These are phyloP conservation scores for Hypena proboscidalis DNA, from an alignment of 2,888 invertebrate genomes.

Conservation along the genomic window DNA sequence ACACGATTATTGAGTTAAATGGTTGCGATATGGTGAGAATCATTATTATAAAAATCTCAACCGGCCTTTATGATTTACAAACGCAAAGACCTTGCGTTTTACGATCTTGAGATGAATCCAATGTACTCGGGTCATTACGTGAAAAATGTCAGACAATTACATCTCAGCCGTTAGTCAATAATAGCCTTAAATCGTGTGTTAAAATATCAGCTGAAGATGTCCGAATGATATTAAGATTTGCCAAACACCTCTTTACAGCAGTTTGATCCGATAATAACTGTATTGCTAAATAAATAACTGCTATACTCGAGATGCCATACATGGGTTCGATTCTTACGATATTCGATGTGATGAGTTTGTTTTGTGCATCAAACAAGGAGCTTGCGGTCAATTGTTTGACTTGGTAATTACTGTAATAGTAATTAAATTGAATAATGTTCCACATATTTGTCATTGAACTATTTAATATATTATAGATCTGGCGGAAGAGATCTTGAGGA, in stretches of 20 bases:
- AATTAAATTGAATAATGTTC: no score
- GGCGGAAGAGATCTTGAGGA: no score
- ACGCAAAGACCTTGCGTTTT: constrained; percentile 33
- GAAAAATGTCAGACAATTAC: constrained; percentile 49
- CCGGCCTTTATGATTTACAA: constrained; percentile 30
- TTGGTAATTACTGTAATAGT: not conserved
- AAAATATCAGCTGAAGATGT: constrained; percentile 26
- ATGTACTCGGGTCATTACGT: constrained; percentile 29
- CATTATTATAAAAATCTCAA: constrained; percentile 19
- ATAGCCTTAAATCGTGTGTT: constrained; percentile 29
- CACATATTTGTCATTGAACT: no score
- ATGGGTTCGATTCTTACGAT: constrained; percentile 1
- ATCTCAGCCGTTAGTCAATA: constrained; percentile 22
- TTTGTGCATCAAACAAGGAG: constrained; percentile 27
- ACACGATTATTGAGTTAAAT: constrained; percentile 7
- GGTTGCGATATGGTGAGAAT: constrained; percentile 21
- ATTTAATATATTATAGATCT: no score
- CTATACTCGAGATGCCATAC: not conserved
- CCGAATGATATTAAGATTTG: constrained; percentile 20
- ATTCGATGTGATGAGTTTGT: constrained; percentile 1
- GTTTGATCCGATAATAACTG: constrained; percentile 23
- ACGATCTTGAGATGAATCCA: constrained; percentile 31
- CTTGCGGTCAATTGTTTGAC: not conserved
- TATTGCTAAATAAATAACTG: constrained; percentile 21
- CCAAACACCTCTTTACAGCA: constrained; percentile 25